Base-by-base conservation (phyloP, 2,797 vertebrate species). In the Apogon talboti region DNA sequence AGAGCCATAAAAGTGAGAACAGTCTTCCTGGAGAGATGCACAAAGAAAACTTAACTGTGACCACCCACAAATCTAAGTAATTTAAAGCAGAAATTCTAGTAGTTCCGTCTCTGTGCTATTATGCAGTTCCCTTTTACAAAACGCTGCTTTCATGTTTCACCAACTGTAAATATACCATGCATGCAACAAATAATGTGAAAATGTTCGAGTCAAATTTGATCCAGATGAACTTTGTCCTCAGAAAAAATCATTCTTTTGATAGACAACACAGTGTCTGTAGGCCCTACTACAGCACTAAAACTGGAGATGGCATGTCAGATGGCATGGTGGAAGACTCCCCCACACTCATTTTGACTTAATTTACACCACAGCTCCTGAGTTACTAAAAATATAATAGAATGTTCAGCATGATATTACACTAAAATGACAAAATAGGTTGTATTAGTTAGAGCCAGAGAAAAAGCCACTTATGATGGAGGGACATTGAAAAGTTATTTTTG, bases 1-100 rank as follows among this genome's bases (percentile, higher is more conserved):
- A 46, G 41, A 57, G n/a, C 35, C 61, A 45, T 74, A 56, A 71
- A 84, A 79, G 51, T 42, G n/a, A 74, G 41, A 74, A 52, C 61
- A 76, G 67, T 47, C 68, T 64, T 57, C 46, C 38, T 61, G 58
- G 61, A 61, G 53, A 61, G 35, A 82, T 57, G 45, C 56, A 69
- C 44, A 64, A 67, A 74, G 68, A 79, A 78, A 78, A 73, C 52
- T 52, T 51, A 52, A 30, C 51, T 42, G 15, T 46, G 67, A 83
- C 83, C 85, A 85, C 84, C 76, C 81, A 76, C 64, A 79, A 82
- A 66, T 52, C 71, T 50, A 45, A 78, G 49, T 28, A 40, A 85
- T 83, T 77, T 65, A 74, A 83, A 88, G 65, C 86, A 87, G 58
- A 86, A 59, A 77, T 59, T 66, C 51, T 45, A 16, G 63, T 49